These are phyloP conservation scores for Furcula furcula DNA, from an alignment of 2,888 invertebrate genomes.

Conservation along the genomic window DNA sequence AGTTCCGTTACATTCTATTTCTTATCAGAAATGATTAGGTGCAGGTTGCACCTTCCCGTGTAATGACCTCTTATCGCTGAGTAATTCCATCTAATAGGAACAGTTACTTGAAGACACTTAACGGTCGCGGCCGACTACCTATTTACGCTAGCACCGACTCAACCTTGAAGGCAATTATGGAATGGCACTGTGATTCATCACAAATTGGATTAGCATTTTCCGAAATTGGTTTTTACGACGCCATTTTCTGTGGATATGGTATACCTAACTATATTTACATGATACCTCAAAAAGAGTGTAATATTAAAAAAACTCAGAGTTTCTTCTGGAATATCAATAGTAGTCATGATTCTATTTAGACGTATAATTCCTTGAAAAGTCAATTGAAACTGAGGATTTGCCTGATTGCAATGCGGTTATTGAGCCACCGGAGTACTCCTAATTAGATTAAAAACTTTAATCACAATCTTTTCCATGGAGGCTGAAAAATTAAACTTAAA, in stretches of 20 bases:
- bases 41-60: conserved; percentile 28
- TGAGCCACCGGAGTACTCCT: too few species aligned
- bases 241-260: background rate
- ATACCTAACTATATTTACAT: too few species aligned
- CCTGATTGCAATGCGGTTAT: too few species aligned
- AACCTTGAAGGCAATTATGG: conserved; percentile 38
- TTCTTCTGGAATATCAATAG: too few species aligned
- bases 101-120: conserved; percentile 39
- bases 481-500: too few species aligned
- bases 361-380: too few species aligned
- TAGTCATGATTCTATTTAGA: too few species aligned
- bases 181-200: conserved; percentile 37
- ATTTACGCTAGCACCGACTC: conserved; percentile 31
- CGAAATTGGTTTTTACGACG: conserved; percentile 15
- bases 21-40: conserved; percentile 23
- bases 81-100: conserved; percentile 26
- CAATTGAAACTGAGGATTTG: too few species aligned
- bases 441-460: too few species aligned
- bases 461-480: too few species aligned
- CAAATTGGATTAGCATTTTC: conserved; percentile 33
- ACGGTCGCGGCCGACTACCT: conserved; percentile 39
- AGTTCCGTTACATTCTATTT: conserved; percentile 3
- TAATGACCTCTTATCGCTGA: conserved; percentile 45
- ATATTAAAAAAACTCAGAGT: too few species aligned
- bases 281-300: too few species aligned